A percentile compares a stretch with the other conserved stretches of the same genome.
Conservation (phyloP, 2,113 vertebrate genomes). For the Pavo muticus region DNA sequence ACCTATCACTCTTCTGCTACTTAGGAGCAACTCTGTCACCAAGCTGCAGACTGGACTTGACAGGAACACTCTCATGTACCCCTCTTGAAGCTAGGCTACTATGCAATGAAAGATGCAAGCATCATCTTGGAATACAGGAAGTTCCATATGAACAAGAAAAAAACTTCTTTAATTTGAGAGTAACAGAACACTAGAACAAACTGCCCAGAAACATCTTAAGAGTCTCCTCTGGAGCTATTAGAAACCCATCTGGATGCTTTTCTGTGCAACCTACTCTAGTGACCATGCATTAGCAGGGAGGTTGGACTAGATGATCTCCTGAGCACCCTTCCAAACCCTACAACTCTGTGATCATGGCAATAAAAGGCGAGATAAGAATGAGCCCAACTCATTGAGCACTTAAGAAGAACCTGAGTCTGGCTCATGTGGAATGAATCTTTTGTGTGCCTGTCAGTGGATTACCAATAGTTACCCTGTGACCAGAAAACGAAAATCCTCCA, state of each 20-base stretch:
- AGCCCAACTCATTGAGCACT: not conserved
- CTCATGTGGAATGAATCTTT: not conserved
- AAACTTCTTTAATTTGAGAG: not conserved
- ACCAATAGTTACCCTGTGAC: not conserved
- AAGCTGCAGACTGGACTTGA: not conserved
- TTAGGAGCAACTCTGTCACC: not conserved
- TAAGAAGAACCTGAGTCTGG: not conserved
- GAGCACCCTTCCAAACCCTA: not conserved
- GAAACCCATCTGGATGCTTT: not conserved
- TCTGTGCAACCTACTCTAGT: not conserved
- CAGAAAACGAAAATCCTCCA: not conserved
- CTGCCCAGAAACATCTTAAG: too few species aligned
- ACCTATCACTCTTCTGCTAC: not conserved
- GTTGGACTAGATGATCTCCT: not conserved
- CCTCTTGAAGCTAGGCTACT: not conserved
- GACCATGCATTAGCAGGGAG: not conserved
- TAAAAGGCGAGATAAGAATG: not conserved
- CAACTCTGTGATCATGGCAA: not conserved
- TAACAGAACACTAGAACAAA: not conserved
- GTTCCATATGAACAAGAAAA: not conserved
- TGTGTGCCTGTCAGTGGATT: not conserved
- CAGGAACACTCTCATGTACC: not conserved
- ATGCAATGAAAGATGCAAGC: not conserved
- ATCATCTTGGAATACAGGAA: not conserved
- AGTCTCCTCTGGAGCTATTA: not conserved